phyloP scores from a whole-genome alignment of 37 sponge, comb jelly and placozoan species.

The Eunapius fragilis region DNA sequence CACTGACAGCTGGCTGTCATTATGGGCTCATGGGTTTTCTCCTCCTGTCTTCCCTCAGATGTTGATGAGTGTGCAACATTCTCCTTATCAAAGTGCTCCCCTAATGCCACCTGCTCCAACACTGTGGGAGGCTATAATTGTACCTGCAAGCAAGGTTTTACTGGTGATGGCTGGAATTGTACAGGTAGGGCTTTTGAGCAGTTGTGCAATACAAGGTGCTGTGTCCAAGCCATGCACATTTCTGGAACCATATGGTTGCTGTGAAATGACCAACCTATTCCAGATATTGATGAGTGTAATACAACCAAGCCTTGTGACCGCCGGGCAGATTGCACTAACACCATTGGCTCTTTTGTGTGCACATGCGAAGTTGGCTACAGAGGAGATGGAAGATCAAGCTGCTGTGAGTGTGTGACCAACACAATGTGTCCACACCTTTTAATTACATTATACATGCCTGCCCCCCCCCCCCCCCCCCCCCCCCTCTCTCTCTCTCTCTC shows the following conservation, averaged over 20 bases:
- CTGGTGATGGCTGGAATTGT: conserved; percentile 19
- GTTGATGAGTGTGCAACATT: conserved; percentile 30
- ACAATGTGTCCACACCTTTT: background rate
- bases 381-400: conserved; percentile 6
- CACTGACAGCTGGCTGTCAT: no score
- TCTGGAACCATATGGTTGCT: background rate
- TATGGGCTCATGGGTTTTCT: no score
- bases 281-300: conserved; percentile 22
- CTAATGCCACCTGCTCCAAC: conserved; percentile 21
- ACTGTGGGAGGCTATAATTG: conserved; percentile 28
- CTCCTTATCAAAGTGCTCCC: background rate
- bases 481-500: no score
- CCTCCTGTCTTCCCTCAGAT: conserved; percentile 18
- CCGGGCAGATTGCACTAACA: conserved; percentile 7
- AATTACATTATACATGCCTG: no score
- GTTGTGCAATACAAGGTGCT: background rate
- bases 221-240: background rate
- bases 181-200: background rate
- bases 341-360: conserved; percentile 19
- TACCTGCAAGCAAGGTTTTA: conserved; percentile 10
- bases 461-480: no score
- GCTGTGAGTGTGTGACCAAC: background rate
- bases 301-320: background rate
- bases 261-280: background rate
- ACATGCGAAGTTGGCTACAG: conserved; percentile 20